Base-by-base conservation (phyloP, 1,140 invertebrate species). In the Whitmania pigra region DNA sequence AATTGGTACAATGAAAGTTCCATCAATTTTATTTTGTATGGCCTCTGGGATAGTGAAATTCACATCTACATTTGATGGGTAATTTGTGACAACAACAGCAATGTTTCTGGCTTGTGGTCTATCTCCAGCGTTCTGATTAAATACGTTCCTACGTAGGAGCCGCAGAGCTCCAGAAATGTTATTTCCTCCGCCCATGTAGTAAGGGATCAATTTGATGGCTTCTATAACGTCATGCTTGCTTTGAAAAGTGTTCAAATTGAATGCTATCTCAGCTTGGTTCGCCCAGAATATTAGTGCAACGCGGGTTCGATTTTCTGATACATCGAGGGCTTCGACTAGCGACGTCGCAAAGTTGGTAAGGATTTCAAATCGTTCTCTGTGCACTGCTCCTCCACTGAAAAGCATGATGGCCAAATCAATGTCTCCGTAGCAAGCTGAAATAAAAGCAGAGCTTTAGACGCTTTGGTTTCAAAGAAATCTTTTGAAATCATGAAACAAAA, bases 71-170 rank as follows among this genome's bases (percentile, higher is more conserved):
- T 43, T 72, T 18, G 73, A 74, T 40, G 57, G 54, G 17, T 40
- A 53, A 54, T 74, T 70, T 20, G 71, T 72, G 17, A 74, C 66
- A 7, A 74, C n/a, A 25, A 74, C 54, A 49, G 63, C 60, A n/a
- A 74, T 29, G 63, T 74, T 74, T 31, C 29, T 71, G 27, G 63
- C 70, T n/a, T 71, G 36, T 4, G 70, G 36, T 20, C 70, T 29
- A 63, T 74, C 73, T 17, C 73, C 73, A 4, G 40, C 25, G 20
- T 9, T 71, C 0, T 22, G 54, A 17, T 53, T 22, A 69, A 74
- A 74, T 53, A 71, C 60, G 4, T 53, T 67, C n/a, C 29, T 68
- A 4, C 73, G 57, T 3, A 72, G n/a, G 20, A 72, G 27, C 9
- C 49, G 29, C 2, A 74, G 43, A 20, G 70, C 73, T 20, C 20